Conservation (phyloP, 1,140 invertebrate species). For the Sesamia nonagrioides region DNA sequence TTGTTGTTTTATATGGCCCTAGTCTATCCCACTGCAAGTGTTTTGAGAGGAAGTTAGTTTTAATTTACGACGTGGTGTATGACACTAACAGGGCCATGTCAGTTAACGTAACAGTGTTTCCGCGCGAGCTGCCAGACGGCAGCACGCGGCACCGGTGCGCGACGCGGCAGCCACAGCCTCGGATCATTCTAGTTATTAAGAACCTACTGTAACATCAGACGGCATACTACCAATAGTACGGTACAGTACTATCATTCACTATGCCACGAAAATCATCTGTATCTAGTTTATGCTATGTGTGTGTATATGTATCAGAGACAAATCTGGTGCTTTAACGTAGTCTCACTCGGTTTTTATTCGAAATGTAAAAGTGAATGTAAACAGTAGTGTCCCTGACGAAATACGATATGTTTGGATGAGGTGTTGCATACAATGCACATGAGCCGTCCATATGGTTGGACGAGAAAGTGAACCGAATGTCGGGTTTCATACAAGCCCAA, state of each 20-base stretch:
- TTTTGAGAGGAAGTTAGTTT: not conserved
- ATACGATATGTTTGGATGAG: not conserved
- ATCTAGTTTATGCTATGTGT: not conserved
- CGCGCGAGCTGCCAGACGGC: slow-evolving; percentile 21
- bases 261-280: not conserved
- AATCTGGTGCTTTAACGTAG: not conserved
- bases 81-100: slow-evolving; percentile 15
- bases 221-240: no score
- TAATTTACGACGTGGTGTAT: slow-evolving; percentile 1
- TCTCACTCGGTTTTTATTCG: no score
- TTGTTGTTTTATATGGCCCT: no score
- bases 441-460: not conserved
- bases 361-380: not conserved
- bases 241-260: not conserved
- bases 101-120: slow-evolving; percentile 46
- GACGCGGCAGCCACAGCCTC: slow-evolving; percentile 14
- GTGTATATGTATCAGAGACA: no score
- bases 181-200: not conserved
- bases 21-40: not conserved
- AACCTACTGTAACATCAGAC: not conserved
- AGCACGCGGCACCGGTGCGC: slow-evolving; percentile 9
- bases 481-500: not conserved
- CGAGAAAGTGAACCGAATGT: not conserved
- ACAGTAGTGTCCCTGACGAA: not conserved
- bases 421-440: not conserved